A percentile compares a stretch with the other conserved stretches of the same genome.
Evolutionary conservation across 2,888 invertebrate genomes (phyloP).

Genomic region (Taphrorychus bicolor): DNA sequence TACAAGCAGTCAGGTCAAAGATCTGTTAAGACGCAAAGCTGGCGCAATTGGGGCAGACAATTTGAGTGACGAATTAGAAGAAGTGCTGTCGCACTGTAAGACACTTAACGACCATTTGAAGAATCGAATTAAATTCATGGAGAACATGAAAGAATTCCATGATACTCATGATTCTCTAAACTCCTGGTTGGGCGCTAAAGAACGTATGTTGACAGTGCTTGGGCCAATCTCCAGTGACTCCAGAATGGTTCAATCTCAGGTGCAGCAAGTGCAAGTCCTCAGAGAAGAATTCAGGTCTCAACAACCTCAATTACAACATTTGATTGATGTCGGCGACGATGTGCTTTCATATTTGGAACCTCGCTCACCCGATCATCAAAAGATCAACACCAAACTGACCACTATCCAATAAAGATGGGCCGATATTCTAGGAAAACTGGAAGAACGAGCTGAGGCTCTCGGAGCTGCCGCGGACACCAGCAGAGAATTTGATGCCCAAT

Average conservation of each 20-base stretch:
- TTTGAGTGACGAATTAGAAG: slow-evolving; percentile 84
- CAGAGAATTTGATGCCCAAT: slow-evolving; percentile 89
- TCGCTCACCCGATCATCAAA: slow-evolving; percentile 68
- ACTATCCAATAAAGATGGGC: slow-evolving; percentile 81
- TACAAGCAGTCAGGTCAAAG: slow-evolving; percentile 86
- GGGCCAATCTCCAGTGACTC: slow-evolving; percentile 97
- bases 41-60: slow-evolving; percentile 84
- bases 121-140: slow-evolving; percentile 73
- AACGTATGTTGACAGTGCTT: slow-evolving; percentile 92
- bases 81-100: slow-evolving; percentile 84
- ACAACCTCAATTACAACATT: slow-evolving; percentile 86
- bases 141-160: slow-evolving; percentile 90
- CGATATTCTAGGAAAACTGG: slow-evolving; percentile 76
- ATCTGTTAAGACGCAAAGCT: slow-evolving; percentile 84
- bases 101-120: slow-evolving; percentile 85
- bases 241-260: slow-evolving; percentile 93
- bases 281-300: slow-evolving; percentile 94
- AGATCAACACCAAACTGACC: slow-evolving; percentile 75
- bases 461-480: slow-evolving; percentile 93
- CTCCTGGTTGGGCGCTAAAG: slow-evolving; percentile 91
- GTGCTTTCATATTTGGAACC: slow-evolving; percentile 68
- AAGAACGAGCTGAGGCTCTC: slow-evolving; percentile 86
- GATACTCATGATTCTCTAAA: slow-evolving; percentile 85
- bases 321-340: slow-evolving; percentile 81
- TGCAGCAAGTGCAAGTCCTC: slow-evolving; percentile 92